These are phyloP conservation scores for Choreutis nemorana DNA, from an alignment of 2,888 invertebrate species.

Conservation along the genomic window DNA sequence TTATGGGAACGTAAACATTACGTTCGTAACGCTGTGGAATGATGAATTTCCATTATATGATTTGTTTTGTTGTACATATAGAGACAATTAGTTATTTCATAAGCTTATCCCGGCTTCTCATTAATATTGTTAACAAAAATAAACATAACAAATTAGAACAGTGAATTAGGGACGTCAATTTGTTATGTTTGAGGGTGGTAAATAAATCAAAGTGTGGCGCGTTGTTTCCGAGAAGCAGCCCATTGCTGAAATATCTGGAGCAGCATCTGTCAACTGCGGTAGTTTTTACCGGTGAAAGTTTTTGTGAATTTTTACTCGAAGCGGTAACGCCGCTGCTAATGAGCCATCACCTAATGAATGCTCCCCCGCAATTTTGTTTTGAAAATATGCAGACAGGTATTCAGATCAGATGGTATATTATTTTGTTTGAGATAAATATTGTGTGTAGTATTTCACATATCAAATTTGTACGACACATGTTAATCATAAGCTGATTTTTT, in stretches of 20 bases:
- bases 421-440: too few species aligned
- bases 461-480: too few species aligned
- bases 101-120: constrained; percentile 12
- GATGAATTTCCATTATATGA: constrained; percentile 23
- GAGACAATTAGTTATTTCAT: constrained; percentile 4
- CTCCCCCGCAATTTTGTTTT: too few species aligned
- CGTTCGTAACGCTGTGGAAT: constrained; percentile 21
- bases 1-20: constrained; percentile 33
- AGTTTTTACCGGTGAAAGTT: constrained; percentile 35
- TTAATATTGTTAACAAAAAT: constrained; percentile 21
- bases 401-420: too few species aligned
- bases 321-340: constrained; percentile 42
- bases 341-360: too few species aligned
- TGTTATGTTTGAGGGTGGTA: constrained; percentile 41
- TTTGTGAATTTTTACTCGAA: constrained; percentile 29
- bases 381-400: too few species aligned
- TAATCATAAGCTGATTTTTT: too few species aligned
- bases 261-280: constrained; percentile 49
- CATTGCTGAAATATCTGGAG: constrained; percentile 59
- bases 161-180: constrained; percentile 42
- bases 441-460: too few species aligned
- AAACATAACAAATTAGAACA: constrained; percentile 31
- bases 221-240: constrained; percentile 50
- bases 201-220: constrained; percentile 49
- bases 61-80: constrained; percentile 19